Conservation (phyloP, 2,113 vertebrate genomes). For the Anolis carolinensis region DNA sequence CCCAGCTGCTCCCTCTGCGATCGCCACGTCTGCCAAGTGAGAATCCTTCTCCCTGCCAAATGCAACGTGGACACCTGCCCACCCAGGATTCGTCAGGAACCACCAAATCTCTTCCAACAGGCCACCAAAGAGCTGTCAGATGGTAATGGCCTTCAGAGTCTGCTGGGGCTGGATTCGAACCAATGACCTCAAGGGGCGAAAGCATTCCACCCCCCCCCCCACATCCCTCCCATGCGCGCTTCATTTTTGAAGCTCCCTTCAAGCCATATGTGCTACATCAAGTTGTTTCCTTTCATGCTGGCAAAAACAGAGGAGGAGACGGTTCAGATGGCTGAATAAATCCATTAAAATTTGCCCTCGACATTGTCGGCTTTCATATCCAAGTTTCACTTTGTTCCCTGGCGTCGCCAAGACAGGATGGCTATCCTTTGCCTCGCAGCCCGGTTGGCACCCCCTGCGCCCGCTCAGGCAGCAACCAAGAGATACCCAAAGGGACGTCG, state of each 20-base stretch:
- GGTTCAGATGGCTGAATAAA: slow-evolving; percentile 18
- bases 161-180: slow-evolving; percentile 18
- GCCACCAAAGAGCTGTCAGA: slow-evolving; percentile 30
- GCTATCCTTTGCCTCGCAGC: neutral
- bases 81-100: neutral
- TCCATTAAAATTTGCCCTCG: neutral
- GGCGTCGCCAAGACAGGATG: slow-evolving; percentile 7
- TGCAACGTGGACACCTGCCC: slow-evolving; percentile 14
- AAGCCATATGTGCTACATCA: slow-evolving; percentile 9
- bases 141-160: neutral
- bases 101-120: slow-evolving; percentile 26
- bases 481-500: neutral
- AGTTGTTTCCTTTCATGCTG: neutral
- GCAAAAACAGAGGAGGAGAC: neutral
- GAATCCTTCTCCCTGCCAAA: neutral
- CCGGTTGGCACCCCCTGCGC: slow-evolving; percentile 3
- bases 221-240: neutral
- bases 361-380: slow-evolving; percentile 4
- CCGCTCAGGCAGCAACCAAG: fast-evolving
- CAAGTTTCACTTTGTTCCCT: neutral
- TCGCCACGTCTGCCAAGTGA: neutral
- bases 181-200: neutral
- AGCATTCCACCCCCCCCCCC: neutral
- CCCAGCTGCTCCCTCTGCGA: neutral
- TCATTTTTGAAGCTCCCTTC: neutral